Evolutionary conservation across 37 sponge, comb jelly and placozoan species (phyloP).

Genomic region (Chondrosia reniformis): DNA sequence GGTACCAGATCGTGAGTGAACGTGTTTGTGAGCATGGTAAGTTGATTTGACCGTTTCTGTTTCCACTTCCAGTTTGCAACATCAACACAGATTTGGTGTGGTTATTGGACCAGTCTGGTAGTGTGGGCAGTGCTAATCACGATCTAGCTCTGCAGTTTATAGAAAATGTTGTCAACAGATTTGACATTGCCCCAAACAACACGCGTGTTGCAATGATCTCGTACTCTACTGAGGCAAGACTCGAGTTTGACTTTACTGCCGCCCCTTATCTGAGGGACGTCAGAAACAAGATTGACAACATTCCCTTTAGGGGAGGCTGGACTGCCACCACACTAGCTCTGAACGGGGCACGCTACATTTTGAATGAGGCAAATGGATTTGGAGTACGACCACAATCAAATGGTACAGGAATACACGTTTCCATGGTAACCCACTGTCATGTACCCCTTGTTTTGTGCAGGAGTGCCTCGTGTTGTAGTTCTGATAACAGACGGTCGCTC

Average conservation of each 20-base stretch:
- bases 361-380: slow-evolving; percentile 5
- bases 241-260: slow-evolving; percentile 41
- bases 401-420: too few relatives aligned
- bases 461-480: slow-evolving; percentile 72
- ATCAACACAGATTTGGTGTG: slow-evolving; percentile 67
- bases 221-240: slow-evolving; percentile 40
- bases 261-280: neutral
- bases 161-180: slow-evolving; percentile 54
- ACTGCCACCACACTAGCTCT: slow-evolving; percentile 68
- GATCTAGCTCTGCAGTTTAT: slow-evolving; percentile 56
- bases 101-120: slow-evolving; percentile 82
- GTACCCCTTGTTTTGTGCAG: too few relatives aligned
- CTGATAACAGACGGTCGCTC: slow-evolving; percentile 88
- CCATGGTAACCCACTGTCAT: too few relatives aligned
- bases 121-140: slow-evolving; percentile 70
- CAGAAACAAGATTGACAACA: neutral
- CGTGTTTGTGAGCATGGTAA: neutral
- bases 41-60: too few relatives aligned
- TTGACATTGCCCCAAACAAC: slow-evolving; percentile 43
- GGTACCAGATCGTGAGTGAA: slow-evolving; percentile 71
- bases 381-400: slow-evolving; percentile 68
- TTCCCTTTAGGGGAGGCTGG: slow-evolving; percentile 54
- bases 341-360: slow-evolving; percentile 20
- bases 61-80: slow-evolving; percentile 53
- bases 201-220: slow-evolving; percentile 54